Evolutionary conservation across 2,888 invertebrate species (phyloP).

Genomic region (Sminthurides aquaticus): DNA sequence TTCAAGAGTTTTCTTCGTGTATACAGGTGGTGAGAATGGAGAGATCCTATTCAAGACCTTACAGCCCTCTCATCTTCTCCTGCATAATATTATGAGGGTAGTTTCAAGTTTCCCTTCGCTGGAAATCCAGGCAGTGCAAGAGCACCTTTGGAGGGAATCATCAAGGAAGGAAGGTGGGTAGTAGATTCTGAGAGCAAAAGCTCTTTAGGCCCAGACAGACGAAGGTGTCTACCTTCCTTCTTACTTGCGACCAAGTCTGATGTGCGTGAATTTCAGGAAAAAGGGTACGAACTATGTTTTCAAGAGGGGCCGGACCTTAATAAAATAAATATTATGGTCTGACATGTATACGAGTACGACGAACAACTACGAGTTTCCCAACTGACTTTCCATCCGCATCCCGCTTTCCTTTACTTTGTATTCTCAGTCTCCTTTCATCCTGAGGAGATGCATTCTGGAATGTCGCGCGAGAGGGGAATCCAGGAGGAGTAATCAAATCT

Average conservation of each 20-base stretch:
- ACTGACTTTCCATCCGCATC: too few relatives aligned
- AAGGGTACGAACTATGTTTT: neutral
- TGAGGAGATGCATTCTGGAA: neutral
- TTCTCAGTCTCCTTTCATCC: neutral
- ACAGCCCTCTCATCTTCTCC: neutral
- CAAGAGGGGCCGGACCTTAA: neutral
- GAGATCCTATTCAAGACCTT: constrained; percentile 8
- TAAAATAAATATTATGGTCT: neutral
- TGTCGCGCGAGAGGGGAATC: neutral
- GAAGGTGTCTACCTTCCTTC: too few relatives aligned
- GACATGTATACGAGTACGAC: neutral
- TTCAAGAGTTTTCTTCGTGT: neutral
- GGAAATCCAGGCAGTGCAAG: too few relatives aligned
- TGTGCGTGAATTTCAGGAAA: neutral
- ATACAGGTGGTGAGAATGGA: constrained; percentile 14
- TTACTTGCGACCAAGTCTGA: too few relatives aligned
- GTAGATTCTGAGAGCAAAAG: too few relatives aligned
- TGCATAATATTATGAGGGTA: neutral
- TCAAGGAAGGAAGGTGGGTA: too few relatives aligned
- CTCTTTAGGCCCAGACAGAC: neutral
- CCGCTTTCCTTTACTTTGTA: too few relatives aligned
- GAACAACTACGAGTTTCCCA: too few relatives aligned
- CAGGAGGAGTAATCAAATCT: neutral
- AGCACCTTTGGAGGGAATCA: too few relatives aligned
- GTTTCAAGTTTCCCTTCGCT: too few relatives aligned